A percentile compares a stretch with the other conserved stretches of the same genome.
phyloP scores from a whole-genome alignment of 2,113 vertebrate genomes.

The Phrynosoma platyrhinos region DNA sequence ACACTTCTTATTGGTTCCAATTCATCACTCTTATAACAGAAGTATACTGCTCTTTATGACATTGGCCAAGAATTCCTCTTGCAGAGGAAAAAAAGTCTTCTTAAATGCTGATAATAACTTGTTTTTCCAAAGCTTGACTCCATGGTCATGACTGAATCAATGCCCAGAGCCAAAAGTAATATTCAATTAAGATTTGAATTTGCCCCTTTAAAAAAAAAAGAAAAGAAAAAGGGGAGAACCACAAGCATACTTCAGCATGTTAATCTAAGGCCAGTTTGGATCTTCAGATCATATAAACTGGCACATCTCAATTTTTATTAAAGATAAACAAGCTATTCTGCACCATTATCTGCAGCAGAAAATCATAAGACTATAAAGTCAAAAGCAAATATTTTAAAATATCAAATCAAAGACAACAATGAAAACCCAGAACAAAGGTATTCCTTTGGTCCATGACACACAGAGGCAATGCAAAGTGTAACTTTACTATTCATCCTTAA shows the following conservation, averaged over 20 bases:
- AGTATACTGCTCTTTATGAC: no score
- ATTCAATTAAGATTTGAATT: not conserved
- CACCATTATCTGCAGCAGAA: not conserved
- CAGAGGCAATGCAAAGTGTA: not conserved
- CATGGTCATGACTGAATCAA: not conserved
- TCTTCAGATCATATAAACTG: slow-evolving; percentile 4
- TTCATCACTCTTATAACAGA: no score
- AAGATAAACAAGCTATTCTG: not conserved
- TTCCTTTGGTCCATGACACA: rapidly evolving
- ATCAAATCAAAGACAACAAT: no score
- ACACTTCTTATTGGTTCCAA: no score
- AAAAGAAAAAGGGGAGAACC: not conserved
- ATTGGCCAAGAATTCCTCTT: no score
- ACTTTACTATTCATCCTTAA: not conserved
- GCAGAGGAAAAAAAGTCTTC: not conserved
- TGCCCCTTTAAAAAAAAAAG: not conserved
- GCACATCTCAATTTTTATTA: rapidly evolving
- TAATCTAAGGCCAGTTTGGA: not conserved
- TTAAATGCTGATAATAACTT: not conserved
- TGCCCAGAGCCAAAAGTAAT: slow-evolving; percentile 18
- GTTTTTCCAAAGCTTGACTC: not conserved
- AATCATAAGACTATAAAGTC: not conserved
- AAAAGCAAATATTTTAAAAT: not conserved
- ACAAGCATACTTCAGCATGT: not conserved
- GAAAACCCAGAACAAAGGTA: not conserved